phyloP scores from a whole-genome alignment of 2,113 vertebrate genomes.

The Dolichotis patagonum region DNA sequence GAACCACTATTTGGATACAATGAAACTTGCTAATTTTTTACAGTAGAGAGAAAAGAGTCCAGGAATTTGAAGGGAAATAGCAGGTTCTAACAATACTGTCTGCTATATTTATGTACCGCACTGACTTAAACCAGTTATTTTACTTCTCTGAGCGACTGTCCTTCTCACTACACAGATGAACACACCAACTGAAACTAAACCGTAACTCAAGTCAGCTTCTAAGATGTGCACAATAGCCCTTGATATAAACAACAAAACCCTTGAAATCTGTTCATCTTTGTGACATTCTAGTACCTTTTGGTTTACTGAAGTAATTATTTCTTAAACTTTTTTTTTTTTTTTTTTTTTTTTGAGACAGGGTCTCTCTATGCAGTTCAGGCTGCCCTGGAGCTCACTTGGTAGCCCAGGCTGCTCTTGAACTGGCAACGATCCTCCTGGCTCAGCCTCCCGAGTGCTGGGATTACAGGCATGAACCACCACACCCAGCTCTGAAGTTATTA shows the following conservation, averaged over 20 bases:
- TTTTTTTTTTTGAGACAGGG: too few relatives aligned
- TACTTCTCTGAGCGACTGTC: neutral
- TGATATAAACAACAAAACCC: neutral
- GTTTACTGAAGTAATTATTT: neutral
- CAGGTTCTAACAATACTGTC: neutral
- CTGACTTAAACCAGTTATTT: neutral
- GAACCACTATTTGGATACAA: neutral
- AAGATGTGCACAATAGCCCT: neutral
- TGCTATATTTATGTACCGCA: neutral
- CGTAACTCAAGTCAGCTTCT: neutral
- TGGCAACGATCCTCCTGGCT: too few relatives aligned
- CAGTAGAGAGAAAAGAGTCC: neutral
- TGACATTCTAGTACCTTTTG: neutral
- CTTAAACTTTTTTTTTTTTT: too few relatives aligned
- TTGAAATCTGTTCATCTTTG: neutral
- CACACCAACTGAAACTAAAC: neutral
- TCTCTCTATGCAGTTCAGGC: too few relatives aligned
- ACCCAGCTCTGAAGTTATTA: slow-evolving; percentile 1
- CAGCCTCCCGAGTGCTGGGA: too few relatives aligned
- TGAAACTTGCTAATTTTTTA: neutral
- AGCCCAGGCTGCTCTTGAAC: too few relatives aligned
- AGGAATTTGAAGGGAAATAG: neutral
- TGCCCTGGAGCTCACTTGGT: too few relatives aligned
- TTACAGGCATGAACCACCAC: too few relatives aligned
- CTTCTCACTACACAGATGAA: neutral